Conservation (phyloP, 1,140 invertebrate species). For the Leptinotarsa defecta region DNA sequence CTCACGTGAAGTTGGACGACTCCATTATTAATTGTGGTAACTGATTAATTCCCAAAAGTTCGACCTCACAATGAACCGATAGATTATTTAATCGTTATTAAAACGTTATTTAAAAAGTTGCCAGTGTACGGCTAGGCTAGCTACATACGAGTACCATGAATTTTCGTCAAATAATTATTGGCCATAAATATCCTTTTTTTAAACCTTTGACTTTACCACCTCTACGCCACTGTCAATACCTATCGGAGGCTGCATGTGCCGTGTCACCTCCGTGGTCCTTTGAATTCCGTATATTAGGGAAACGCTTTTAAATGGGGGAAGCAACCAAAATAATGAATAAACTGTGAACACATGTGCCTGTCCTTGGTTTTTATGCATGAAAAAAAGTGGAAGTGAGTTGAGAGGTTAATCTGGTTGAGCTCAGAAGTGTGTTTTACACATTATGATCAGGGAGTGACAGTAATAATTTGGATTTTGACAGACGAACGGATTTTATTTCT, state of each 20-base stretch:
- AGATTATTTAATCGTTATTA: no score
- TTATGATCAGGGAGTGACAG: neutral
- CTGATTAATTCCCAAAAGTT: no score
- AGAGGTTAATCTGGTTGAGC: slow-evolving; percentile 25
- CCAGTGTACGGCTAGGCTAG: no score
- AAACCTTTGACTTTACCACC: neutral
- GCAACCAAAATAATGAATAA: slow-evolving; percentile 25
- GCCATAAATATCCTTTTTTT: no score
- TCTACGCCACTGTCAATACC: neutral
- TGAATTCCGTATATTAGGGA: slow-evolving; percentile 28
- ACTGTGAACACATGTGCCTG: slow-evolving; percentile 22
- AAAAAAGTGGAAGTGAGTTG: slow-evolving; percentile 21
- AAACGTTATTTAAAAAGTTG: neutral
- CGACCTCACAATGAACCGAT: no score
- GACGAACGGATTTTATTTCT: no score
- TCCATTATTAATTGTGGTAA: neutral
- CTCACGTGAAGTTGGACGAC: neutral
- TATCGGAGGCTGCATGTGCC: slow-evolving; percentile 12
- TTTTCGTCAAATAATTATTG: no score
- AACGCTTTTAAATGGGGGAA: slow-evolving; percentile 25
- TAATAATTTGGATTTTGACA: slow-evolving; percentile 10
- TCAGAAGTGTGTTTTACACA: slow-evolving; percentile 22
- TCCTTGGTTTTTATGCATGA: slow-evolving; percentile 13
- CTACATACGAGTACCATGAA: no score
- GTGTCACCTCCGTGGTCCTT: slow-evolving; percentile 24